phyloP scores from a whole-genome alignment of 2,113 vertebrate genomes.

The Geococcyx californianus region DNA sequence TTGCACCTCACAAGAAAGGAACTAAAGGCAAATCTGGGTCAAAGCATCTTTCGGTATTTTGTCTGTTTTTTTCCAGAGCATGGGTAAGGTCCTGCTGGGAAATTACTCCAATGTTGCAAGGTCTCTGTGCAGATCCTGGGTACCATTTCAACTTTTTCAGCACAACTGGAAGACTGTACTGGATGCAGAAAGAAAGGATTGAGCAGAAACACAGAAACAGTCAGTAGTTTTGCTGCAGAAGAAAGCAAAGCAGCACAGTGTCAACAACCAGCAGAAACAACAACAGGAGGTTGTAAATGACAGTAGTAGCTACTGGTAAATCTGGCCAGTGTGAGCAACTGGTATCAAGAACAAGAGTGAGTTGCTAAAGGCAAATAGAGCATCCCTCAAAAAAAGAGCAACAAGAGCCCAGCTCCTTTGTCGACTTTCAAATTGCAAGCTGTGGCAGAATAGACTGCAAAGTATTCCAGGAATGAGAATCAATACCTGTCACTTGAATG shows the following conservation, averaged over 20 bases:
- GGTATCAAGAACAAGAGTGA: neutral
- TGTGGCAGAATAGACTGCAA: neutral
- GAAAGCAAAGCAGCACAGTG: neutral
- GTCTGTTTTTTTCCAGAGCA: neutral
- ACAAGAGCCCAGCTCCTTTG: neutral
- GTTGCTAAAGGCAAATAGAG: neutral
- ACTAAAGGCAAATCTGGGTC: neutral
- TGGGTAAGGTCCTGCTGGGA: neutral
- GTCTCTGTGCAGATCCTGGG: neutral
- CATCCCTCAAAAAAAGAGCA: neutral
- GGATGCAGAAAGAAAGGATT: neutral
- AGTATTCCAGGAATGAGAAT: neutral
- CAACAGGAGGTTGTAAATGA: neutral
- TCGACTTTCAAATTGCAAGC: neutral
- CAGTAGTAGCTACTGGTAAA: neutral
- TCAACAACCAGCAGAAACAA: neutral
- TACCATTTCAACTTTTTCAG: neutral
- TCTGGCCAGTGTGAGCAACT: neutral
- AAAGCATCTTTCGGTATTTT: neutral
- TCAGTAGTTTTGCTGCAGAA: neutral
- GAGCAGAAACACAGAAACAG: neutral
- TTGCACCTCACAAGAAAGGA: neutral
- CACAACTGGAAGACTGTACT: neutral
- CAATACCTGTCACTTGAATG: neutral
- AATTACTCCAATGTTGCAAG: neutral